Conservation (phyloP, 2,888 invertebrate species). For the Scelioninae gen. 2 region DNA sequence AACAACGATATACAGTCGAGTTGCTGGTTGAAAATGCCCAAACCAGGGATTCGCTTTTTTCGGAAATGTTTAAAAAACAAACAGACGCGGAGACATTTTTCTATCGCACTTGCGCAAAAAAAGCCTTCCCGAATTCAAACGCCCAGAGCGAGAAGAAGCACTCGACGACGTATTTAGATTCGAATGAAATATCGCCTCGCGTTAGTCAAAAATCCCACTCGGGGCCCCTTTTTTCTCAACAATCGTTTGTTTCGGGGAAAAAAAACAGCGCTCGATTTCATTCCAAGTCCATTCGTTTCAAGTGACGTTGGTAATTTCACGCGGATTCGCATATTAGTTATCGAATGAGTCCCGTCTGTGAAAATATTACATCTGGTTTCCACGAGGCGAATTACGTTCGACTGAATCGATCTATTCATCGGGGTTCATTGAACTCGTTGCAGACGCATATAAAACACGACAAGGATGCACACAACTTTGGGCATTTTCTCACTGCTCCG, state of each 20-base stretch:
- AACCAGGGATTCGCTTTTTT: slow-evolving; percentile 24
- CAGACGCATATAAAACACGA: slow-evolving; percentile 56
- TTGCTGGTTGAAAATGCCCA: slow-evolving; percentile 53
- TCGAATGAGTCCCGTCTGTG: slow-evolving; percentile 37
- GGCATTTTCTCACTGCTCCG: slow-evolving; percentile 53
- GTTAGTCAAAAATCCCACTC: no score
- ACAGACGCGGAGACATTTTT: slow-evolving; percentile 50
- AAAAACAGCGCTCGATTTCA: no score
- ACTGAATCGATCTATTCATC: slow-evolving; percentile 60
- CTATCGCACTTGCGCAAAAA: slow-evolving; percentile 48
- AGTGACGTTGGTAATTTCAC: slow-evolving; percentile 13
- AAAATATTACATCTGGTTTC: slow-evolving; percentile 60
- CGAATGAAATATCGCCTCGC: slow-evolving; percentile 48
- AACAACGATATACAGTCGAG: slow-evolving; percentile 42
- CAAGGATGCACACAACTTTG: slow-evolving; percentile 54
- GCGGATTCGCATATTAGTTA: slow-evolving; percentile 35
- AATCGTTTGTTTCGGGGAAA: slow-evolving; percentile 4
- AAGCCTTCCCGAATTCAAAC: slow-evolving; percentile 49
- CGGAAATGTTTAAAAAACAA: slow-evolving; percentile 50
- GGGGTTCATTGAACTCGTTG: slow-evolving; percentile 59
- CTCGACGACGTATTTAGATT: slow-evolving; percentile 42
- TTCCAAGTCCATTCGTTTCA: background rate
- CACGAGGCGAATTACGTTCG: slow-evolving; percentile 55
- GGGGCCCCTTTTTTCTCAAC: slow-evolving; percentile 30
- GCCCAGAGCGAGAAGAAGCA: slow-evolving; percentile 38